Evolutionary conservation across 2,797 vertebrate genomes (phyloP).

Genomic region (Menidia menidia): DNA sequence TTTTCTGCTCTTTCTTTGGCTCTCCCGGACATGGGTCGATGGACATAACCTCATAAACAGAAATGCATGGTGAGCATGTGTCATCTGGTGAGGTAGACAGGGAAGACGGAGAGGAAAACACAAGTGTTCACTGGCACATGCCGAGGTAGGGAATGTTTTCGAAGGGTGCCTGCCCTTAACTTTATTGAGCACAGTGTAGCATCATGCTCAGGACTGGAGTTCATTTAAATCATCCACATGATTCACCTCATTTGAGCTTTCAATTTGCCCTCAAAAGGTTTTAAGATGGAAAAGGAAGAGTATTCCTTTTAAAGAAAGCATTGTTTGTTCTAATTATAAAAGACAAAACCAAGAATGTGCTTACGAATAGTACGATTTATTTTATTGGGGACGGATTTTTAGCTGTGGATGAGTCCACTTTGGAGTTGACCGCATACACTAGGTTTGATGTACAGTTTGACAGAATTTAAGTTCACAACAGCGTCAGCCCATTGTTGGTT

Average conservation of each 20-base stretch:
- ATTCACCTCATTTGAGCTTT: background rate
- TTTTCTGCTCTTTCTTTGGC: background rate
- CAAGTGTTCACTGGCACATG: no score
- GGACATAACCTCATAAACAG: background rate
- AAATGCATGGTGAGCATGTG: background rate
- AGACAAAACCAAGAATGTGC: background rate
- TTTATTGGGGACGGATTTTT: background rate
- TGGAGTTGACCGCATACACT: background rate
- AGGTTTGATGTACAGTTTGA: no score
- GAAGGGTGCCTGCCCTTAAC: no score
- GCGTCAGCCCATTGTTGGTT: background rate
- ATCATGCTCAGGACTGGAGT: background rate
- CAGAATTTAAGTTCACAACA: background rate
- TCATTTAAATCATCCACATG: background rate
- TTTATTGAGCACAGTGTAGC: no score
- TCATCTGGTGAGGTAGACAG: background rate
- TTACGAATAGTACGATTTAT: background rate
- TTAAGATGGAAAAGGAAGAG: background rate
- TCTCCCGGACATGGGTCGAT: background rate
- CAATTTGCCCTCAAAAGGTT: background rate
- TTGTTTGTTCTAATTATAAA: background rate
- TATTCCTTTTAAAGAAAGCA: background rate
- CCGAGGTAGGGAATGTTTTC: no score
- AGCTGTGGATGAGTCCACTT: background rate
- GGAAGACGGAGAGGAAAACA: background rate